Evolutionary conservation across 2,888 invertebrate genomes (phyloP).

Genomic region (Epirrhoe alternata): DNA sequence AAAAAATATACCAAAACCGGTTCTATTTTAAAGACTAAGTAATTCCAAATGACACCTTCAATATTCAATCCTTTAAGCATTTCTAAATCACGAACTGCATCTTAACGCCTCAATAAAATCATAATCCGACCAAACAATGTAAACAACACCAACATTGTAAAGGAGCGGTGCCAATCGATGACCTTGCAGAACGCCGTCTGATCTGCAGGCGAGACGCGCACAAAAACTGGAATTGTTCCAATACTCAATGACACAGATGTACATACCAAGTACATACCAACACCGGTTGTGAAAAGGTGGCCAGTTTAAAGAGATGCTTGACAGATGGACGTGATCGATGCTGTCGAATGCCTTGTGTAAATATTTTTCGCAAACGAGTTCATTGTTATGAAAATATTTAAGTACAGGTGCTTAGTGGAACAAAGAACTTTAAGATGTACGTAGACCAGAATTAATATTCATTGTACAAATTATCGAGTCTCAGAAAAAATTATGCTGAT

Average conservation of each 20-base stretch:
- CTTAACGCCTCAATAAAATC: constrained; percentile 18
- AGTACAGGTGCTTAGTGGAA: constrained; percentile 8
- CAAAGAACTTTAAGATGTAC: neutral
- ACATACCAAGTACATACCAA: constrained; percentile 21
- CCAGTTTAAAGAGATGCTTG: constrained; percentile 34
- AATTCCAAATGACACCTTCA: too few relatives aligned
- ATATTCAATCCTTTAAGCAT: neutral
- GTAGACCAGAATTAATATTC: neutral
- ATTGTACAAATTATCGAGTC: neutral
- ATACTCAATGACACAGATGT: constrained; percentile 52
- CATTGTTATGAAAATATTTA: constrained; percentile 8
- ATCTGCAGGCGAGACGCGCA: constrained; percentile 58
- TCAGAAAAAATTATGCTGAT: neutral
- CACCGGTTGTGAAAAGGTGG: constrained; percentile 40
- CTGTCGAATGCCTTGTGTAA: constrained; percentile 35
- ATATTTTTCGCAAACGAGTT: constrained; percentile 5
- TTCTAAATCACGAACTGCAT: constrained; percentile 1
- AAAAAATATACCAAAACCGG: too few relatives aligned
- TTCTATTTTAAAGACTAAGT: too few relatives aligned
- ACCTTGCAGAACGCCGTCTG: constrained; percentile 68
- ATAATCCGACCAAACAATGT: constrained; percentile 23
- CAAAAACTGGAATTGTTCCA: constrained; percentile 66
- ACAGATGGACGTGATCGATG: constrained; percentile 33
- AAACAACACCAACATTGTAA: constrained; percentile 41
- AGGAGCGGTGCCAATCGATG: constrained; percentile 52